A percentile compares a stretch with the other conserved stretches of the same genome.
Evolutionary conservation across 2,888 invertebrate species (phyloP).

Genomic region (Rutpela maculata): DNA sequence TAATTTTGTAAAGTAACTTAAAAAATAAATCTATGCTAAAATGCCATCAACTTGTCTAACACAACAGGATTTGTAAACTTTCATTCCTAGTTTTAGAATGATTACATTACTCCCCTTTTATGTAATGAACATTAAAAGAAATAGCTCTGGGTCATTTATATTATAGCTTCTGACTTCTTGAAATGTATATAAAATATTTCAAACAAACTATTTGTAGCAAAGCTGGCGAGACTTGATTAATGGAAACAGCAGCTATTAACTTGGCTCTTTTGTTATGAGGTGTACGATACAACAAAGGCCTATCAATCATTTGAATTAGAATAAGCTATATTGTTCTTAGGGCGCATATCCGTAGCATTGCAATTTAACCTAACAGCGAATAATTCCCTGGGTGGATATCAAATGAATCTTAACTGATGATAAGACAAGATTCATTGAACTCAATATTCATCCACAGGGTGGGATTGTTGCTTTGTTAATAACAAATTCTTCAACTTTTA

Average conservation of each 20-base stretch:
- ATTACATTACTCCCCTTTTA: too few relatives aligned
- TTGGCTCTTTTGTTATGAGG: constrained; percentile 36
- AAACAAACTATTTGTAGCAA: constrained; percentile 19
- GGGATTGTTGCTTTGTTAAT: neutral
- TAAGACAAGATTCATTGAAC: constrained; percentile 18
- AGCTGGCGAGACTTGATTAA: constrained; percentile 27
- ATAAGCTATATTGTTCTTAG: constrained; percentile 35
- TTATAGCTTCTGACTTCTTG: constrained; percentile 16
- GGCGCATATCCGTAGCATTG: constrained; percentile 32
- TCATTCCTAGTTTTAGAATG: too few relatives aligned
- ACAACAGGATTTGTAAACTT: too few relatives aligned
- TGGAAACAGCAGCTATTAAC: constrained; percentile 37
- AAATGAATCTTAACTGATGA: neutral
- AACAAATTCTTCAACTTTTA: too few relatives aligned
- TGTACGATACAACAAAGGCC: constrained; percentile 31
- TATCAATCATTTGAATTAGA: constrained; percentile 39
- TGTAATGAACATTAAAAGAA: neutral
- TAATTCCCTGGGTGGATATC: constrained; percentile 17
- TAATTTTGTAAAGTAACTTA: too few relatives aligned
- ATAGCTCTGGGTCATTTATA: neutral
- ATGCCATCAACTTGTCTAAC: too few relatives aligned
- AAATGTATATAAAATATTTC: constrained; percentile 4
- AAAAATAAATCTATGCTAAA: too few relatives aligned
- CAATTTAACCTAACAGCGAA: constrained; percentile 30
- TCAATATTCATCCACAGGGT: constrained; percentile 9